These are phyloP conservation scores for Ageneiosus marmoratus DNA, from an alignment of 2,113 vertebrate species.

Conservation along the genomic window DNA sequence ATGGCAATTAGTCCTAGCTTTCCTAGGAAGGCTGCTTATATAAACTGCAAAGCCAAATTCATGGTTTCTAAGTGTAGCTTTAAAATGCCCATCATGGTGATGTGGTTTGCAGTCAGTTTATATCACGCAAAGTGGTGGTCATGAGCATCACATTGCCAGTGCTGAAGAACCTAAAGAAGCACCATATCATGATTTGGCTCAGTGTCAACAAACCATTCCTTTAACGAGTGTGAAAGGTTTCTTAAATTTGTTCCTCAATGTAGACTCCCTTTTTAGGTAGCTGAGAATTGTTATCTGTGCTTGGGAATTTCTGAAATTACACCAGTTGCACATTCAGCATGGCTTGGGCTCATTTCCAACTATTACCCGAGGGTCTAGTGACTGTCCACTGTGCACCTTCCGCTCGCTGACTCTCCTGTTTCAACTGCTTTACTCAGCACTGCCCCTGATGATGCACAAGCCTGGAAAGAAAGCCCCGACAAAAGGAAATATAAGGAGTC, in stretches of 20 bases:
- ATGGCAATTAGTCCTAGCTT: too few species aligned
- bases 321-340: not conserved
- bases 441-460: not conserved
- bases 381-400: slow-evolving; percentile 11
- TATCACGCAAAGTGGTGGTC: not conserved
- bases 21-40: too few species aligned
- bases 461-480: not conserved
- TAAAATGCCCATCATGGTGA: too few species aligned
- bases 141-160: not conserved
- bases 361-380: not conserved
- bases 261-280: not conserved
- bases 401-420: slow-evolving; percentile 36
- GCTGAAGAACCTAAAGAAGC: not conserved
- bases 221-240: not conserved
- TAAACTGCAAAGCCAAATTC: too few species aligned
- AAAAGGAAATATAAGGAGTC: not conserved
- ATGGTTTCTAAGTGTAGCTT: too few species aligned
- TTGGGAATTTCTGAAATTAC: not conserved
- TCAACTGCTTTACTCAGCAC: slow-evolving; percentile 46
- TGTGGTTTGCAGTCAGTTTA: not conserved
- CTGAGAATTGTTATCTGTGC: not conserved
- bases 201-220: not conserved
- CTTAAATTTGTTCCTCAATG: not conserved
- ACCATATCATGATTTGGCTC: not conserved
- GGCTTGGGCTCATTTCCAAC: slow-evolving; percentile 27